These are phyloP conservation scores for Strix uralensis DNA, from an alignment of 2,113 vertebrate species.

Conservation along the genomic window DNA sequence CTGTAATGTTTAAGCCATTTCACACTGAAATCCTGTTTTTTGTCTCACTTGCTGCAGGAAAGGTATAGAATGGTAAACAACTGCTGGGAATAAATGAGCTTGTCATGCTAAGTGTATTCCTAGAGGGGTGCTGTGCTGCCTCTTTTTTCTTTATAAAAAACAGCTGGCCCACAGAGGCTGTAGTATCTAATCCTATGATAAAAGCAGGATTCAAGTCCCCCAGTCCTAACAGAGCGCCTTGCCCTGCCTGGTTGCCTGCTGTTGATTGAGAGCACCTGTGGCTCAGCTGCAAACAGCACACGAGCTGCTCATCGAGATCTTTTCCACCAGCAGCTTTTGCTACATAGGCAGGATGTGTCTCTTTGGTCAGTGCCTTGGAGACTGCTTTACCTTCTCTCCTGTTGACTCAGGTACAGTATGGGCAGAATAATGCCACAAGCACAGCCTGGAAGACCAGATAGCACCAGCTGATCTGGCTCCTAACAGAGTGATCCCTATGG, in stretches of 20 bases:
- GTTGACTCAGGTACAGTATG: neutral
- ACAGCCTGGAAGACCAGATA: neutral
- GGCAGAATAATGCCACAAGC: neutral
- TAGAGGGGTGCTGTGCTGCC: neutral
- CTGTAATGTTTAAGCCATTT: neutral
- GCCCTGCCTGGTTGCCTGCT: neutral
- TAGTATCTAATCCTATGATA: neutral
- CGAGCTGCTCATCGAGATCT: fast-evolving
- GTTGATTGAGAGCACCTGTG: neutral
- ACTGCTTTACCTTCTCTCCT: neutral
- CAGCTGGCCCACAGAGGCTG: neutral
- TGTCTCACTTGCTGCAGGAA: neutral
- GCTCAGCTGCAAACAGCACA: neutral
- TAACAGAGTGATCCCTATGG: neutral
- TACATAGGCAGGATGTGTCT: neutral
- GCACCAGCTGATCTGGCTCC: neutral
- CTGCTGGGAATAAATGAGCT: constrained; percentile 28
- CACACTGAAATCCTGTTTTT: neutral
- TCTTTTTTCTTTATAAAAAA: neutral
- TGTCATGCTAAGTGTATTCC: constrained; percentile 1
- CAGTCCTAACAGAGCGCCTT: neutral
- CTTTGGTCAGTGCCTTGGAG: neutral
- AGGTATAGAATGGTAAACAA: constrained; percentile 1
- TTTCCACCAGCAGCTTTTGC: neutral
- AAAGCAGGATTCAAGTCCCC: neutral